Evolutionary conservation across 2,888 invertebrate genomes (phyloP), one percentile per base, ranked within the genome.

Genomic region (Clistopyga incitator): DNA sequence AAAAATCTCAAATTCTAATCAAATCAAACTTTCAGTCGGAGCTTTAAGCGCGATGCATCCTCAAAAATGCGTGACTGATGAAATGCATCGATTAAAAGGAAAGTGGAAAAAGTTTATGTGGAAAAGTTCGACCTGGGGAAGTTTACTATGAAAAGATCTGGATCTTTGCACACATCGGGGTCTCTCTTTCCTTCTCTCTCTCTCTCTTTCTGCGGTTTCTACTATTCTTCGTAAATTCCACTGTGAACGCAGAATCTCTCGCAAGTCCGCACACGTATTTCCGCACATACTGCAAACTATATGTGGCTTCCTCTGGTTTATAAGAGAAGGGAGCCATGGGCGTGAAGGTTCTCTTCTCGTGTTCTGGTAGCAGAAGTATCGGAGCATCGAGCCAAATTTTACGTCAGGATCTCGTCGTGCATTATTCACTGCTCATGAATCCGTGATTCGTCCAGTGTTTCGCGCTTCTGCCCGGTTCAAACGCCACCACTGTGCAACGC

Each of bases 341-440:
- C 68, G 74, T 84, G 74, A 70, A 61, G 67, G 77, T 52, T 68
- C 67, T n/a, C 42, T 59, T n/a, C 42, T 59, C 61, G 74, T 71
- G 59, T 76, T 68, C 83, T 56, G 68, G 71, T 78, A 78, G 42
- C 76, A 56, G 61, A 80, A 80, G 79, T 54, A 64, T 23, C 67
- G 29, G 23, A 80, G 64, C 52, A 11, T 50, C 81, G 81, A 82
- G 82, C 78, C 81, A 84, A 86, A 84, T 86, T 85, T 86, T 76
- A 85, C 81, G 80, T 78, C 78, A 81, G 81, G 82, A 85, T 82
- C 82, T 83, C 87, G 79, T 86, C 85, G 84, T 90, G 88, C 87
- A 90, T 91, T 90, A 90, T 91, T 90, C 89, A 91, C 85, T 74
- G 86, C 88, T 88, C 88, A 90, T 90, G 89, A 90, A 90, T 91